These are phyloP conservation scores for Henricia sp. DNA, from an alignment of 53 echinoderm and acorn worm genomes.

Conservation along the genomic window DNA sequence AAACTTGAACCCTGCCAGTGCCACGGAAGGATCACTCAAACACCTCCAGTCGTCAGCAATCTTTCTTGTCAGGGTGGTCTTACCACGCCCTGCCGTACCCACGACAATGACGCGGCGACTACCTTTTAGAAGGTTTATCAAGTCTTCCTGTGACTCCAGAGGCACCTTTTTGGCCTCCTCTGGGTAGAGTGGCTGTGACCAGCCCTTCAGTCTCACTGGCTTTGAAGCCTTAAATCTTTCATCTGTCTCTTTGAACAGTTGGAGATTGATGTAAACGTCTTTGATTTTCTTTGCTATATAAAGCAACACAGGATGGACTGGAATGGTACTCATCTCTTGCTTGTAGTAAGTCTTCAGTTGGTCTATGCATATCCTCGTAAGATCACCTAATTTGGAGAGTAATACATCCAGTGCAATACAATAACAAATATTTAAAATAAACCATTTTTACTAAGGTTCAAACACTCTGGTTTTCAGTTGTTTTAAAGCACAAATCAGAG, in stretches of 20 bases:
- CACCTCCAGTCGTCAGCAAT: conserved; percentile 4
- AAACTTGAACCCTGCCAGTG: background rate
- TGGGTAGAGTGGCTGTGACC: background rate
- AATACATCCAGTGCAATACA: no score
- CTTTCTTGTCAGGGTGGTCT: background rate
- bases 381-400: no score
- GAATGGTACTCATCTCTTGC: background rate
- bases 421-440: no score
- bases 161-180: background rate
- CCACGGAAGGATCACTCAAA: background rate
- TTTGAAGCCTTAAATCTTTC: background rate
- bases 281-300: background rate
- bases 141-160: background rate
- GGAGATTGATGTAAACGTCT: background rate
- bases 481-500: no score
- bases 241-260: background rate
- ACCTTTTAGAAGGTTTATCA: background rate
- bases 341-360: background rate
- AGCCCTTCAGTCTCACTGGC: background rate
- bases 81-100: background rate
- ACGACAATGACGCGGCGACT: background rate
- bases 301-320: background rate
- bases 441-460: no score
- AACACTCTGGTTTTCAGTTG: no score
- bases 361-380: no score